phyloP scores from a whole-genome alignment of 1,140 invertebrate species.

The Cherax destructor region DNA sequence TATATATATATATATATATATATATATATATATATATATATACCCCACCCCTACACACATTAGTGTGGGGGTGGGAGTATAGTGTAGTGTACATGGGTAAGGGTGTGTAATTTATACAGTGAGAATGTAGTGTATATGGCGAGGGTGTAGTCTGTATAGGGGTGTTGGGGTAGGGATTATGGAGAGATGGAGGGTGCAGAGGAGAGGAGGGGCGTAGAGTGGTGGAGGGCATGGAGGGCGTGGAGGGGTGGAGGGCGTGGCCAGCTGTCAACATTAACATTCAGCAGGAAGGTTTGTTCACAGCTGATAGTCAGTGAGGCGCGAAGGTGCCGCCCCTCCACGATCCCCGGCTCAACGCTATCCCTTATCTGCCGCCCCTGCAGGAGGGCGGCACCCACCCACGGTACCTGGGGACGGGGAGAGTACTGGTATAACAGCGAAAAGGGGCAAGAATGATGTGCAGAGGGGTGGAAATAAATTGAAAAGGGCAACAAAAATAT shows the following conservation, averaged over 20 bases:
- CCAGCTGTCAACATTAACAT: constrained; percentile 41
- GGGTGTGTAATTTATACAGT: neutral
- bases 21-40: too few species aligned
- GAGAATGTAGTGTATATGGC: neutral
- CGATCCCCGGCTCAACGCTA: constrained; percentile 48
- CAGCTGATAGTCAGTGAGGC: constrained; percentile 58
- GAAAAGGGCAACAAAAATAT: neutral
- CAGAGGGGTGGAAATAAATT: neutral
- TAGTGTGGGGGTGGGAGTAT: neutral
- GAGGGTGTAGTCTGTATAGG: neutral
- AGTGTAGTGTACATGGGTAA: neutral
- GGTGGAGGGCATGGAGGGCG: neutral
- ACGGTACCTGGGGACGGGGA: neutral
- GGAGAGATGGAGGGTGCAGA: neutral
- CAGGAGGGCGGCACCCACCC: neutral
- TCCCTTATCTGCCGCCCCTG: constrained; percentile 38
- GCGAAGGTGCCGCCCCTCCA: constrained; percentile 32
- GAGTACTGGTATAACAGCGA: neutral
- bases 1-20: too few species aligned
- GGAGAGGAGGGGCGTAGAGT: neutral
- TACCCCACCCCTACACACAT: too few species aligned
- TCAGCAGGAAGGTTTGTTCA: constrained; percentile 53
- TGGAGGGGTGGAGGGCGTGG: constrained; percentile 20
- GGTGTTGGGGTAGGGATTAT: neutral
- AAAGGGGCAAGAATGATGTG: neutral